Percentiles rank a stretch among this genome's conserved stretches.
These are phyloP conservation scores for Archaeoteleia sp. DNA, from an alignment of 2,888 invertebrate species.

Conservation along the genomic window DNA sequence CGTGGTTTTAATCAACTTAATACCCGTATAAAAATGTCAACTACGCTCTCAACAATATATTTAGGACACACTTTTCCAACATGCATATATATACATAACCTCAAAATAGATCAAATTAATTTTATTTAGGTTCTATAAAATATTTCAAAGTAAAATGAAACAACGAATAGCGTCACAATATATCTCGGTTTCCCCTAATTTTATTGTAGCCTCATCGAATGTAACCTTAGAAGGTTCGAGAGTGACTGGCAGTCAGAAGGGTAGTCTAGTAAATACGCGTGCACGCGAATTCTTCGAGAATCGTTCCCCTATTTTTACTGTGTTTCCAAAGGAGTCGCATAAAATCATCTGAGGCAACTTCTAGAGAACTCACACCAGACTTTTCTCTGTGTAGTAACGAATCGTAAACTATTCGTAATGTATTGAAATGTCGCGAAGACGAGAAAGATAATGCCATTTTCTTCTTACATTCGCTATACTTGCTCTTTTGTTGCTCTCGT, in stretches of 20 bases:
- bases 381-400: conserved; percentile 10
- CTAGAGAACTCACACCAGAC: conserved; percentile 27
- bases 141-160: too few relatives aligned
- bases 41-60: too few relatives aligned
- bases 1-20: too few relatives aligned
- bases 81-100: too few relatives aligned
- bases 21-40: too few relatives aligned
- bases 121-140: neutral
- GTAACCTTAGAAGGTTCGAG: too few relatives aligned
- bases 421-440: conserved; percentile 54
- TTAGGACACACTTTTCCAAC: too few relatives aligned
- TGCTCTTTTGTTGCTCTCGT: conserved; percentile 18
- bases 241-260: too few relatives aligned
- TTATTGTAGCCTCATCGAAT: too few relatives aligned
- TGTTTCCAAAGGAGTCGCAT: conserved; percentile 49
- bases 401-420: conserved; percentile 37
- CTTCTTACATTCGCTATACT: conserved; percentile 30
- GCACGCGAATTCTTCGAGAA: conserved; percentile 7
- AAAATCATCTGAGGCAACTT: conserved; percentile 42
- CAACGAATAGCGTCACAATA: too few relatives aligned
- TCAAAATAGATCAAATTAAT: conserved; percentile 1
- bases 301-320: conserved; percentile 37
- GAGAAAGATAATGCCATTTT: conserved; percentile 55
- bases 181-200: neutral
- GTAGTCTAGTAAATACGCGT: too few relatives aligned